Evolutionary conservation across 2,113 vertebrate species (phyloP).

Genomic region (Psettodes erumei): DNA sequence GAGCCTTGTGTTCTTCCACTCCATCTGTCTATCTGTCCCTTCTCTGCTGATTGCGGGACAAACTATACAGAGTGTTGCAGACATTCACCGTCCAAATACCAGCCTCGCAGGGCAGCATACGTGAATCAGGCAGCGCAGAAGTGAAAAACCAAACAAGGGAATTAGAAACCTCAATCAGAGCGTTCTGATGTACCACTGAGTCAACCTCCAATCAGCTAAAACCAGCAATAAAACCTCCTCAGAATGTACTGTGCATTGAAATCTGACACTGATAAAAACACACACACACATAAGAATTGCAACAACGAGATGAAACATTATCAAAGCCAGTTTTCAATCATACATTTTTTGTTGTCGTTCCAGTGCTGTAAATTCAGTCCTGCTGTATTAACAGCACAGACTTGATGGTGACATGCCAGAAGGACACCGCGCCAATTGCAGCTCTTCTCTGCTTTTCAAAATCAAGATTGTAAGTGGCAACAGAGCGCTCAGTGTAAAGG

Average conservation of each 20-base stretch:
- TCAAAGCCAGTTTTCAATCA: conserved; percentile 8
- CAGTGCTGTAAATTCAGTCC: conserved; percentile 30
- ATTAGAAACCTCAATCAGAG: conserved; percentile 25
- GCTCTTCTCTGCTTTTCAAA: conserved; percentile 49
- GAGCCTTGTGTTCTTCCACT: conserved; percentile 62
- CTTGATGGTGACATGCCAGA: conserved; percentile 65
- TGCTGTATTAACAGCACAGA: conserved; percentile 70
- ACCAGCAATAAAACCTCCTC: not conserved
- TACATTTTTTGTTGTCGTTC: conserved; percentile 18
- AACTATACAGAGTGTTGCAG: conserved; percentile 1
- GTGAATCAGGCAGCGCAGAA: conserved; percentile 12
- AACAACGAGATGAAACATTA: not conserved
- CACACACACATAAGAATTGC: not conserved
- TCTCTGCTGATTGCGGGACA: conserved; percentile 34
- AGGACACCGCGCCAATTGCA: conserved; percentile 31
- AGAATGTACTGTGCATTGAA: not conserved
- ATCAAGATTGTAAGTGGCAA: conserved; percentile 28
- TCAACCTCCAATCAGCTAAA: not conserved
- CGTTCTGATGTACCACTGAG: conserved; percentile 7
- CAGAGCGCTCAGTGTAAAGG: not conserved
- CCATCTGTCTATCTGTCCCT: conserved; percentile 68
- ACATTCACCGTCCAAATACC: not conserved
- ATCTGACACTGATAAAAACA: not conserved
- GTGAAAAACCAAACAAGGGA: conserved; percentile 26
- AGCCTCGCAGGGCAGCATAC: not conserved